Evolutionary conservation across 2,888 invertebrate species (phyloP), one percentile per base, ranked within the genome.

Genomic region (Timandra comae): DNA sequence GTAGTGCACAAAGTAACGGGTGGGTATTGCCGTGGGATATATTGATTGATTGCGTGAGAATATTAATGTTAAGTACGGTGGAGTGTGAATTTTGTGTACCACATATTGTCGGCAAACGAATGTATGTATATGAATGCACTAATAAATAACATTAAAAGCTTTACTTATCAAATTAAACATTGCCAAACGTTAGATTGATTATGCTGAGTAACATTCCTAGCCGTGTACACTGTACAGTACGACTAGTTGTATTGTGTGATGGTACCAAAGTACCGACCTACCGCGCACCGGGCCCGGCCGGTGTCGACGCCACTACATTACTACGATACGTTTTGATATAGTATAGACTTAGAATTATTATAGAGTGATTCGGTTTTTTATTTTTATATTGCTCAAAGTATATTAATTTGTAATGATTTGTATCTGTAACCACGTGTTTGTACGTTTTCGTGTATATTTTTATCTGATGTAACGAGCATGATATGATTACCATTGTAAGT

Each of bases 351-450:
- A 72, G 63, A 5, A 56, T 43, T 55, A 56, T 56, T 56, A 24
- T 71, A 67, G 70, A 74, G 80, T 76, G 77, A 75, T 77, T 80
- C 66, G 66, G 66, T 80, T 80, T 74, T 77, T 80, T 81, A 74
- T 79, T 80, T 84, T 84, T 81, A 71, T 81, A 81, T 84, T 82
- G 81, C 81, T 82, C 81, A 84, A 84, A 71, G 60, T 72, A 69
- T 80, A 73, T 72, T 68, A 70, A 69, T 66, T 63, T 63, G 54
- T 66, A 51, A 63, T 16, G 6, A 6, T 65, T 69, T 57, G 52
- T 65, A 62, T 69, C 52, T 64, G 72, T 77, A 75, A 69, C 71
- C 64, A 56, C 63, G 74, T 71, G 77, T 81, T 78, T 78, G 75
- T 67, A 72, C 46, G 72, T 76, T 75, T 79, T 73, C 63, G 68